These are phyloP conservation scores for Miltochrista miniata DNA, from an alignment of 2,888 invertebrate species.

Conservation along the genomic window DNA sequence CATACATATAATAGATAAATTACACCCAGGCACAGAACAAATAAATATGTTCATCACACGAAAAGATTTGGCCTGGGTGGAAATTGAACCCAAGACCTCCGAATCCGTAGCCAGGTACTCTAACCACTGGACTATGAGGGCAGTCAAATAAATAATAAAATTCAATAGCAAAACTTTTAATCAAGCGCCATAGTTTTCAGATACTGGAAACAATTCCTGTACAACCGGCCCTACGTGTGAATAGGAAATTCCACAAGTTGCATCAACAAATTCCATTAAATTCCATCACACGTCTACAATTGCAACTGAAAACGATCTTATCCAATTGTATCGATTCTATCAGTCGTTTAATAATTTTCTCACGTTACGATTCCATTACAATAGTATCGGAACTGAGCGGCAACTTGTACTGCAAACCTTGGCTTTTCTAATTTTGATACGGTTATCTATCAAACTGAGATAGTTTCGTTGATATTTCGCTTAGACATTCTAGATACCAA, in stretches of 20 bases:
- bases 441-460: conserved; percentile 37
- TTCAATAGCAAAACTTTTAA: no score
- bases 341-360: conserved; percentile 32
- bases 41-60: no score
- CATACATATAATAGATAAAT: no score
- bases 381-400: conserved; percentile 42
- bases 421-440: conserved; percentile 47
- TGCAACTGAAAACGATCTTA: conserved; percentile 2
- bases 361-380: conserved; percentile 55
- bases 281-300: background rate
- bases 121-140: no score
- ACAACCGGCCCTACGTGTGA: background rate
- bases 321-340: conserved; percentile 20
- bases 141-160: no score
- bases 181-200: no score
- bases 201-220: no score
- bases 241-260: background rate
- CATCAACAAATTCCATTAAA: background rate
- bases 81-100: no score
- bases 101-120: no score
- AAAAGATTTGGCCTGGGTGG: no score
- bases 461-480: conserved; percentile 4
- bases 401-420: conserved; percentile 36
- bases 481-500: background rate
- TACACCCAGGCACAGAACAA: no score